Evolutionary conservation across 2,888 invertebrate genomes (phyloP), one percentile per base, ranked within the genome.

Genomic region (Nephrotoma guestfalica): DNA sequence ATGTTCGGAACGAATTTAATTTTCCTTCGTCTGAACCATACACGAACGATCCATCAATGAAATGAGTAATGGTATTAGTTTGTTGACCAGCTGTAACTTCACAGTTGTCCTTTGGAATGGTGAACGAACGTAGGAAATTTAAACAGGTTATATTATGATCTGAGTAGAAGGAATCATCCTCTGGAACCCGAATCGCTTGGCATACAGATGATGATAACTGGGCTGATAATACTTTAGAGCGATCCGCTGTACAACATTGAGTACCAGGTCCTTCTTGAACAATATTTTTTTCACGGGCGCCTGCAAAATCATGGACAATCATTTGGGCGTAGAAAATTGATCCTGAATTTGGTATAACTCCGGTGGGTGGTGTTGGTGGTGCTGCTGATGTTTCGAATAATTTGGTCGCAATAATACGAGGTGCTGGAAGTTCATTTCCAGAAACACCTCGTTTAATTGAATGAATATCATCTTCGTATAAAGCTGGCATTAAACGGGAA

Each of bases 21-120:
- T 95, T 94, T 47, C 93, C 92, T 13, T 93, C 93, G 3, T 93
- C 94, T 87, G 94, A 96, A 0, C 97, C 97, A 89, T 97, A 97
- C 0, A 97, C 95, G 47, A 96, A 91, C 0, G 97, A 97, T 3
- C 95, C 92, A 89, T 97, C 97, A 92, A 97, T 91, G 88, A 88
- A 91, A 86, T 90, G 89, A 11, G 93, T 94, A 0, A 85, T 85
- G 15, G 85, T 85, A 7, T 85, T 85, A 88, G 94, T 93, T 92
- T 94, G 94, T 88, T 94, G 93, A 3, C 93, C 93, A 88, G 93
- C 91, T 0, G 93, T 93, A 57, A 94, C 90, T 86, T 91, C 92
- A 89, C 94, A 93, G 87, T 93, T 93, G 40, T 93, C 92, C 86
- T 92, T 90, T 0, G 93, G 93, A 0, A 93, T 92, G 0, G 93